Base-by-base conservation (phyloP, 2,797 vertebrate species). In the Chaenodraco wilsoni region DNA sequence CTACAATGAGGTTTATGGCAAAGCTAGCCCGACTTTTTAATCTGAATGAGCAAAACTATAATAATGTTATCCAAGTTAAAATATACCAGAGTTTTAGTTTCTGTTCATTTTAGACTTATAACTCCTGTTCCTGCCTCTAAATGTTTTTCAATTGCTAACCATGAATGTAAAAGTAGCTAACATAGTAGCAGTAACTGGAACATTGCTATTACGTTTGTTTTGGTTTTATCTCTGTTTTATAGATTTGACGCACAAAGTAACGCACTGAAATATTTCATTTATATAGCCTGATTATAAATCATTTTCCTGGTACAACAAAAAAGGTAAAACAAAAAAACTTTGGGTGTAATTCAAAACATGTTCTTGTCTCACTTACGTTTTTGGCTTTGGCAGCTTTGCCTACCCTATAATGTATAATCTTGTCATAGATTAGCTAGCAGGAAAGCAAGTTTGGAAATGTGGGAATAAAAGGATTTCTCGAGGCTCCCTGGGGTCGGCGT, bases 401-500 rank as follows among this genome's bases (percentile, higher is more conserved):
- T 3, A 27, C 27, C 27, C 27, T 27, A 27, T 27, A 27, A 27
- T 37, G 16, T 4, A 16, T 15, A 31, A 19, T 62, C n/a, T 17
- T 57, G 17, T 16, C 41, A 71, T 4, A 37, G 61, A 78, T 59
- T 54, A 59, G 13, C 46, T 48, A 27, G 16, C 37, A 59, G 5
- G 21, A 63, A 54, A 69, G 19, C 49, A 17, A 73, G 56, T n/a
- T n/a, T 11, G 44, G 6, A 68, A 57, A 73, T 43, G 27, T 60
- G 10, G 15, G 11, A 66, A 59, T 49, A 3, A 15, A 16, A 7
- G 6, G 52, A 55, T 81, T 68, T 69, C 74, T 64, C 66, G 72
- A 51, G 61, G 19, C 51, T 51, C 56, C 75, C 46, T 23, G 50
- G 56, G 56, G 74, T 14, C 21, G 65, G 52, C 11, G 19, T 23